Base-by-base conservation (phyloP, 2,113 vertebrate species). In the Rhinolophus ferrumequinum region DNA sequence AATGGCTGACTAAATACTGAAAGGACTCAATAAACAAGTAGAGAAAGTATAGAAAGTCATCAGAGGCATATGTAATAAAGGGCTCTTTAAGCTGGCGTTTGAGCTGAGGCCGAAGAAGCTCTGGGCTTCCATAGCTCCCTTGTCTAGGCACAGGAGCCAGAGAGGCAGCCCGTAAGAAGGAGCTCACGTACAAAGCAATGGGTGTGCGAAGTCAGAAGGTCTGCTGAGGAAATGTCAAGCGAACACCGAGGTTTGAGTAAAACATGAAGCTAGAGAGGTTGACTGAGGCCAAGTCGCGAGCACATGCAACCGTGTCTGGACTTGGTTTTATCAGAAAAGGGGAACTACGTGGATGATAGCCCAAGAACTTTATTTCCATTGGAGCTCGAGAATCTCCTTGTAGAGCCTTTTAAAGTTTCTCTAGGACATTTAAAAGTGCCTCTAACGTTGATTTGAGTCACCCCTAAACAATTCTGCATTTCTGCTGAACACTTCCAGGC, bases 371-470 rank as follows among this genome's bases (percentile, higher is more conserved):
- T 58, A 35, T 52, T 80, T 93, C 26, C 70, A 76, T 38, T 41
- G 15, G 35, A 64, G 19, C 52, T 97, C 11, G 76, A 84, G 64
- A 75, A 67, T 87, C 44, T 95, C 22, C n/a, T 52, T 66, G 28
- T 41, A 54, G 75, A 92, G 7, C 8, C 8, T 72, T 96, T 62
- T 52, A 30, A 62, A 67, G 22, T 83, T 95, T 89, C 50, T 60
- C 35, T 85, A n/a, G 30, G 56, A 64, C 24, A 54, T 44, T 92
- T 92, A 79, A 21, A 50, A 22, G 24, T 35, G 38, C 60, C 13
- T 75, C 24, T 64, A 70, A 35, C 47, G 69, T 69, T 84, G 86
- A 54, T 22, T 85, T 62, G 50, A 72, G 56, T 16, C 35, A 67
- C 24, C 28, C 19, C 54, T 69, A n/a, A 77, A 52, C 4, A 47